phyloP scores from a whole-genome alignment of 2,113 vertebrate species.

The Thunnus thynnus region DNA sequence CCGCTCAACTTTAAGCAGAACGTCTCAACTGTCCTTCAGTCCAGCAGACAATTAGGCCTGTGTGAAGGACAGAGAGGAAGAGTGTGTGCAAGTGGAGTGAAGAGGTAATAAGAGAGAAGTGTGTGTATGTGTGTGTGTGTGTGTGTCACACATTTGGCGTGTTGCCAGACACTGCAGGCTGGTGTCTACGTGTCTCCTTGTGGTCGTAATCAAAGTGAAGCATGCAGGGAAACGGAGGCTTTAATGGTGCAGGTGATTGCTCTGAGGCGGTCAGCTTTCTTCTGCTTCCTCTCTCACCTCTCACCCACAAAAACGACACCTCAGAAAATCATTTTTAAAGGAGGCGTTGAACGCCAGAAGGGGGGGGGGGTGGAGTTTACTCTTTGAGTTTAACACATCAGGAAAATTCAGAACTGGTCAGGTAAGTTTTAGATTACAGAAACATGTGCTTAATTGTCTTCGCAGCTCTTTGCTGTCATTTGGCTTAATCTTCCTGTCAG shows the following conservation, averaged over 20 bases:
- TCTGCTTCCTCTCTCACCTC: slow-evolving; percentile 1
- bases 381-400: neutral
- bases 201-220: neutral
- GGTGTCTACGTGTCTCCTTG: neutral
- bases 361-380: neutral
- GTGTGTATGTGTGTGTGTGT: neutral
- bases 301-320: neutral
- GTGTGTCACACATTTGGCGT: slow-evolving; percentile 16
- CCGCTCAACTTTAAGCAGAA: neutral
- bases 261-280: neutral
- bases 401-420: slow-evolving; percentile 16
- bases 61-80: slow-evolving; percentile 8
- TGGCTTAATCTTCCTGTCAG: slow-evolving; percentile 4
- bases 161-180: slow-evolving; percentile 9
- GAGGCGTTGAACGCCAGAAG: neutral
- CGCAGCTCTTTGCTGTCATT: neutral
- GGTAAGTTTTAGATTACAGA: neutral
- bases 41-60: neutral
- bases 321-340: neutral
- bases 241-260: neutral
- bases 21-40: slow-evolving; percentile 31
- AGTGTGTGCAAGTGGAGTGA: neutral
- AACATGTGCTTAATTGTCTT: neutral
- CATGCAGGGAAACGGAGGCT: neutral
- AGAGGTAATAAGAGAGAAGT: neutral